Conservation (phyloP, 2,888 invertebrate genomes). For the Tholera decimalis region DNA sequence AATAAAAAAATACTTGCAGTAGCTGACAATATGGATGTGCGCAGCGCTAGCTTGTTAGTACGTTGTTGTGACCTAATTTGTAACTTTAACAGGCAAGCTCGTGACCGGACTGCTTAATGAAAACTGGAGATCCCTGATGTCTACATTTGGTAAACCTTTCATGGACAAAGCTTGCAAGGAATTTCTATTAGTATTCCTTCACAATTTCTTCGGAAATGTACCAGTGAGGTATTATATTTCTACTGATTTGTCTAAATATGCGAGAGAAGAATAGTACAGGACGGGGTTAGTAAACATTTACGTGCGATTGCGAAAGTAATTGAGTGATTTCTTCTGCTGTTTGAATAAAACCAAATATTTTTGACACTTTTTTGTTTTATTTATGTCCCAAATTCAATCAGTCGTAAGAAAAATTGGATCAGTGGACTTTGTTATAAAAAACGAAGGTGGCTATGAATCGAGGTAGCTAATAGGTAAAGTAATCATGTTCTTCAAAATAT, state of each 20-base stretch:
- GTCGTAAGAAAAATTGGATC: too few relatives aligned
- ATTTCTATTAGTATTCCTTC: slow-evolving; percentile 38
- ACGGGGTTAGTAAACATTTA: neutral
- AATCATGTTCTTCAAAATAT: too few relatives aligned
- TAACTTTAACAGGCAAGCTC: slow-evolving; percentile 68
- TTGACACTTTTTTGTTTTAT: neutral
- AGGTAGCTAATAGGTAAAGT: too few relatives aligned
- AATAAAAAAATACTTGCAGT: too few relatives aligned
- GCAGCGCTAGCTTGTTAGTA: too few relatives aligned
- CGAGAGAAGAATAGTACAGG: slow-evolving; percentile 11
- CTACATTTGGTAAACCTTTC: slow-evolving; percentile 64
- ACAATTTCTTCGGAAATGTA: slow-evolving; percentile 49
- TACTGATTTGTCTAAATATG: slow-evolving; percentile 61
- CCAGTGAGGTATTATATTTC: slow-evolving; percentile 56
- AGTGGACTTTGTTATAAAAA: too few relatives aligned
- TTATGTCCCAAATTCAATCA: neutral
- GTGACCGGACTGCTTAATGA: slow-evolving; percentile 69
- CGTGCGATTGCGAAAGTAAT: neutral
- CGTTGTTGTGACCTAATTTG: slow-evolving; percentile 22
- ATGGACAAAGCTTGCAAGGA: slow-evolving; percentile 67
- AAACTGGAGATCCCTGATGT: slow-evolving; percentile 68
- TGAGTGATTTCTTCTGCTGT: neutral
- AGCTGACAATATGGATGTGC: too few relatives aligned
- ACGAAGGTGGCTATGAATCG: too few relatives aligned
- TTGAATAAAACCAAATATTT: slow-evolving; percentile 16